phyloP scores from a whole-genome alignment of 2,888 invertebrate species.

The Anthrax anthrax region DNA sequence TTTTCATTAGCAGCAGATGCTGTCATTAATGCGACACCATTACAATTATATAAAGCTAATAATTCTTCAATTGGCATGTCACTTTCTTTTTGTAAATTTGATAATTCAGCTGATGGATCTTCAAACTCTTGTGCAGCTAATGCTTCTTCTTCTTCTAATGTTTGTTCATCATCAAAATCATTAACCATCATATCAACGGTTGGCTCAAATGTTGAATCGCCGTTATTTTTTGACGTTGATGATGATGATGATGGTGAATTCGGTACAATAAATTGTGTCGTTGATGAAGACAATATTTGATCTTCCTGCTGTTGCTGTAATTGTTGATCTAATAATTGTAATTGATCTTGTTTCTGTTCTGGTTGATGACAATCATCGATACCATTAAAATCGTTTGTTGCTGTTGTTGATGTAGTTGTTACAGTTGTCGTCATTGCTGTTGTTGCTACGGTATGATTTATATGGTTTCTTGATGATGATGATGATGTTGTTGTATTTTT shows the following conservation, averaged over 20 bases:
- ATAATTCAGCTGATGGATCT: constrained; percentile 77
- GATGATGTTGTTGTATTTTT: not conserved
- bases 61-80: constrained; percentile 94
- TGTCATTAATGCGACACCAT: constrained; percentile 33
- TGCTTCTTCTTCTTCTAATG: constrained; percentile 93
- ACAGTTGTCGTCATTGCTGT: too few relatives aligned
- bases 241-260: constrained; percentile 18
- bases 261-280: not conserved
- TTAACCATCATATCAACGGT: constrained; percentile 93
- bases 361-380: not conserved
- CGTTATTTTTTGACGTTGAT: constrained; percentile 15
- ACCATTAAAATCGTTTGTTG: not conserved
- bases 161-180: constrained; percentile 95
- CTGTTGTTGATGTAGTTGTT: too few relatives aligned
- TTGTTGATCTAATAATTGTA: too few relatives aligned
- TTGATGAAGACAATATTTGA: not conserved
- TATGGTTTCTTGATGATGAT: too few relatives aligned
- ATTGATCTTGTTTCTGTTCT: not conserved
- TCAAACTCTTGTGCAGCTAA: constrained; percentile 72
- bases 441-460: too few relatives aligned
- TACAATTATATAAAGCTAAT: constrained; percentile 70
- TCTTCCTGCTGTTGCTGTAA: too few relatives aligned
- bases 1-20: constrained; percentile 7
- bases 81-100: constrained; percentile 77
- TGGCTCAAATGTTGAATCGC: constrained; percentile 64